Base-by-base conservation (phyloP, 2,113 vertebrate species). In the Tachuris rubrigastra region DNA sequence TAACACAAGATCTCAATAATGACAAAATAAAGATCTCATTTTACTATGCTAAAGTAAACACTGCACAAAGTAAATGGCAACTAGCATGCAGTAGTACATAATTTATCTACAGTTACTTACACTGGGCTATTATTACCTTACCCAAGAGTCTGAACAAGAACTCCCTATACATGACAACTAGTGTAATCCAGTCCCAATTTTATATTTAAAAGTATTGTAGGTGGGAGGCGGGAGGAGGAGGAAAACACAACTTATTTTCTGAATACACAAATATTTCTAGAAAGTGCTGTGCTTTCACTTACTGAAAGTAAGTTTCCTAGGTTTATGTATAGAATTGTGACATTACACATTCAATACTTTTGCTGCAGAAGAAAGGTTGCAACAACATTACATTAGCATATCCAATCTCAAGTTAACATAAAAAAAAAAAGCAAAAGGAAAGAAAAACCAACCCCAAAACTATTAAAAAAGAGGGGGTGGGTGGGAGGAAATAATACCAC, bases 31-130 rank as follows among this genome's bases (percentile, higher is more conserved):
- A 90, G 49, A 81, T 49, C 37, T 91, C 12, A 42, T 68, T 87
- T 71, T 59, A 86, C 56, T 92, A 80, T 75, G 33, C 39, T 88
- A 86, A 96, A 86, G 33, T 74, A 95, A 94, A 83, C 33, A 76
- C 25, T 85, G 35, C 41, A 69, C 39, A 59, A 62, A 87, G 46
- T 55, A 94, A 96, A 82, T 79, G 62, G 55, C 28, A 91, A 62
- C 71, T 55, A 69, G 37, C 17, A 58, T 66, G 53, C n/a, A 82
- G 44, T 3, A 59, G 42, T 18, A 72, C 39, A 83, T 93, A 49
- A 87, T 84, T 92, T 94, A 85, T 49, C 41, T 37, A 58, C 49
- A 56, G 25, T 63, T 92, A 94, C 89, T 93, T 79, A 83, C 44
- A 49, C 19, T 60, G 31, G 21, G 30, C 65, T 79, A 89, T 89